phyloP scores from a whole-genome alignment of 2,113 vertebrate species.

The Paramormyrops kingsleyae region DNA sequence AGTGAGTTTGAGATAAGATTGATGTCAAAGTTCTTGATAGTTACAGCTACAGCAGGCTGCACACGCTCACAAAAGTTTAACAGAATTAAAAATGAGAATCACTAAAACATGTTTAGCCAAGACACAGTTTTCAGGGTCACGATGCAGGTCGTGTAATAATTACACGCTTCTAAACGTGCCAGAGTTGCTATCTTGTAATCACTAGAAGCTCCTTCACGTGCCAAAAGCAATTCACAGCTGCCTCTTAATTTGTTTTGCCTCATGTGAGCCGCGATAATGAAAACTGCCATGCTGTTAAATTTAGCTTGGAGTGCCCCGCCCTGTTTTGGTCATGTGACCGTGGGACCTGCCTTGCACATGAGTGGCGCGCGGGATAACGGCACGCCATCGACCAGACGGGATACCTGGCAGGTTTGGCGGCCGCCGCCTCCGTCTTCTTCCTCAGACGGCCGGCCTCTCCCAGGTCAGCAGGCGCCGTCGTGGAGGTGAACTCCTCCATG shows the following conservation, averaged over 20 bases:
- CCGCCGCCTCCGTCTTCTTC: constrained; percentile 77
- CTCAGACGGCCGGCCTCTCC: constrained; percentile 76
- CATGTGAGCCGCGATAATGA: background rate
- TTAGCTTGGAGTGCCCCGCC: background rate
- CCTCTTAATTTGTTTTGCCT: background rate
- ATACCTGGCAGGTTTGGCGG: constrained; percentile 67
- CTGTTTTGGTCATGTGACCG: background rate
- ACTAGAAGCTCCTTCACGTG: background rate
- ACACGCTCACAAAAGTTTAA: background rate
- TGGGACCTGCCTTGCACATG: background rate
- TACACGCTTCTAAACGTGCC: background rate
- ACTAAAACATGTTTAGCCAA: background rate
- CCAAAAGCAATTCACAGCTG: background rate
- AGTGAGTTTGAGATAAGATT: background rate
- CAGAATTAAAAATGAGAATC: background rate
- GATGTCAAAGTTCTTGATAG: background rate
- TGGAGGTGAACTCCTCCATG: constrained; percentile 70
- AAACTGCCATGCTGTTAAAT: background rate
- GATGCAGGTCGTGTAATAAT: background rate
- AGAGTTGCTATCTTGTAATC: background rate
- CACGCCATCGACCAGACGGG: background rate
- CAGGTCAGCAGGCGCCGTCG: constrained; percentile 60
- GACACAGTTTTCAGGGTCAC: background rate
- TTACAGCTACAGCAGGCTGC: background rate
- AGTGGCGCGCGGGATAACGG: background rate